Evolutionary conservation across 2,797 vertebrate genomes (phyloP), one percentile per base, ranked within the genome.

Genomic region (Nannoperca australis): DNA sequence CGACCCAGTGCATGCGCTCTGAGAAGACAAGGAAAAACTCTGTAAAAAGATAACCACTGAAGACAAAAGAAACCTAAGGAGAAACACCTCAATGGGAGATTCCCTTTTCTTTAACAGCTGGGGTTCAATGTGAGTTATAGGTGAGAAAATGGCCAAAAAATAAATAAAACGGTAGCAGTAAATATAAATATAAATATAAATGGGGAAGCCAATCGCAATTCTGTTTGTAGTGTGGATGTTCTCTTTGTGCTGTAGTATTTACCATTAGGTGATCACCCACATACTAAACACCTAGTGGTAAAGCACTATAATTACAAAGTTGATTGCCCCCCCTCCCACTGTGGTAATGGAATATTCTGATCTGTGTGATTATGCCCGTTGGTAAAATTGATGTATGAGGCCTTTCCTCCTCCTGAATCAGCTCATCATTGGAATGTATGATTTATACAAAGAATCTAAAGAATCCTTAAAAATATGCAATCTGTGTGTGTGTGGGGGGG

Each of bases 11-110:
- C 55, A n/a, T 82, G 69, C 66, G 67, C 65, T 83, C 36, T n/a
- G 51, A 65, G 47, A 81, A 79, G 73, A 85, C 50, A 55, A 70
- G 76, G 47, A 40, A 71, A 76, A 83, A 66, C 18, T 62, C 50
- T 47, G 53, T 58, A 50, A 59, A 72, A 79, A 85, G 55, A 75
- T 70, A 65, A 78, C 44, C 27, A 60, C 36, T 38, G 56, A 62
- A 27, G 24, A 45, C 78, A 75, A 67, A 71, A 62, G 71, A 66
- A 50, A 71, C 65, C 83, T 83, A 64, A 3, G 20, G 71, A 72
- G 79, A 58, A 65, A 40, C 13, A 30, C 62, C 49, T 83, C 53
- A 58, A 27, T 44, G 32, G 77, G 65, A 78, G 38, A 73, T 79
- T 56, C 27, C 6, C 51, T 50, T 49, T 84, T 40, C 24, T 85